Evolutionary conservation across 2,113 vertebrate species (phyloP).

Genomic region (Macaca nemestrina): DNA sequence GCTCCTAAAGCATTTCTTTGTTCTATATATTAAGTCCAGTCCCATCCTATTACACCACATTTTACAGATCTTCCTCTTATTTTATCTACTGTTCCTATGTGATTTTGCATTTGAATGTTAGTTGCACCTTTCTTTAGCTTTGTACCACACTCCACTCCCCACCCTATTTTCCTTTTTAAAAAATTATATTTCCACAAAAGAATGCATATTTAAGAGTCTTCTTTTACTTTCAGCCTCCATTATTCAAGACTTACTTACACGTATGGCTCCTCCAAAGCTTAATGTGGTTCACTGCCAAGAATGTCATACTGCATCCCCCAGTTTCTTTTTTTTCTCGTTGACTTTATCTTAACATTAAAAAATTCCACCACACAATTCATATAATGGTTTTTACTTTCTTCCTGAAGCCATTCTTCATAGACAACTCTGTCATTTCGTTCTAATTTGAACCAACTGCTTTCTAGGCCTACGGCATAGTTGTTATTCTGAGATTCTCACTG

Average conservation of each 20-base stretch:
- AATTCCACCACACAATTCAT: neutral
- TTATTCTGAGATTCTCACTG: neutral
- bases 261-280: neutral
- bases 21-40: neutral
- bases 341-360: neutral
- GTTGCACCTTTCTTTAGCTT: constrained; percentile 6
- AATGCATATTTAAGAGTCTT: neutral
- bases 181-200: neutral
- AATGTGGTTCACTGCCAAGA: neutral
- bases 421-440: neutral
- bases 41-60: neutral
- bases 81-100: neutral
- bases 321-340: neutral
- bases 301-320: neutral
- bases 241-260: neutral
- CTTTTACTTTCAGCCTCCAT: neutral
- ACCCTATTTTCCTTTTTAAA: neutral
- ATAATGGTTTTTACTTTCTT: neutral
- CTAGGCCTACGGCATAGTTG: neutral
- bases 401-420: neutral
- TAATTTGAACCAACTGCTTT: neutral
- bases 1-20: neutral
- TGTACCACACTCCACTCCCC: neutral
- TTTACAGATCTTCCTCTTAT: neutral
- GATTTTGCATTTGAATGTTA: neutral